phyloP scores from a whole-genome alignment of 2,888 invertebrate species.

The Rhingia campestris region DNA sequence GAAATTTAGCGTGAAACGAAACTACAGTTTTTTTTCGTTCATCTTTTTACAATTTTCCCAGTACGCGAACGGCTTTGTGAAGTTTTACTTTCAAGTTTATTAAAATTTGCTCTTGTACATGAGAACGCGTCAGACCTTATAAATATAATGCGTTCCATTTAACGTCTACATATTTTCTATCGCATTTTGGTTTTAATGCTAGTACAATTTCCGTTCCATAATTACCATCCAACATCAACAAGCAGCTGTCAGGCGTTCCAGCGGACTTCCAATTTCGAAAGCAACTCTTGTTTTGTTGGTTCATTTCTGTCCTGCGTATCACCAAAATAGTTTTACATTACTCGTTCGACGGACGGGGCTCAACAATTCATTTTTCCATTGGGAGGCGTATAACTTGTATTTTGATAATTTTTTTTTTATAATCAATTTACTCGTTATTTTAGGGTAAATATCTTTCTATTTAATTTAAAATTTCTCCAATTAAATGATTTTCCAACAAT shows the following conservation, averaged over 20 bases:
- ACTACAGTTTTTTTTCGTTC: no score
- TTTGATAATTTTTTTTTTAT: constrained; percentile 34
- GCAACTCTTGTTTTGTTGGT: constrained; percentile 22
- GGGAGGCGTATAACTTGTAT: constrained; percentile 51
- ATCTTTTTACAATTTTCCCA: no score
- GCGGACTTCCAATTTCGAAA: constrained; percentile 5
- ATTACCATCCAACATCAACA: constrained; percentile 17
- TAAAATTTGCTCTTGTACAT: no score
- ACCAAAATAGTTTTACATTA: constrained; percentile 41
- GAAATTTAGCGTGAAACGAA: no score
- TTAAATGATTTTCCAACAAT: not conserved
- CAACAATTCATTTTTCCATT: constrained; percentile 19
- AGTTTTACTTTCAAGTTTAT: no score
- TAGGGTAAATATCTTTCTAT: constrained; percentile 45
- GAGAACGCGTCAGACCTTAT: no score
- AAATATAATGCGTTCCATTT: no score
- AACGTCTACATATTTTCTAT: no score
- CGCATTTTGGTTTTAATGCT: no score
- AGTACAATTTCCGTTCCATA: not conserved
- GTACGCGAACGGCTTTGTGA: no score
- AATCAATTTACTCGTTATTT: constrained; percentile 39
- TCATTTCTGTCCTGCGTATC: constrained; percentile 21
- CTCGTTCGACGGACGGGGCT: constrained; percentile 2
- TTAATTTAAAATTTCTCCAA: not conserved
- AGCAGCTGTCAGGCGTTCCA: constrained; percentile 2